Conservation (phyloP, 1,140 invertebrate genomes). For the Schlechtendalia chinensis region DNA sequence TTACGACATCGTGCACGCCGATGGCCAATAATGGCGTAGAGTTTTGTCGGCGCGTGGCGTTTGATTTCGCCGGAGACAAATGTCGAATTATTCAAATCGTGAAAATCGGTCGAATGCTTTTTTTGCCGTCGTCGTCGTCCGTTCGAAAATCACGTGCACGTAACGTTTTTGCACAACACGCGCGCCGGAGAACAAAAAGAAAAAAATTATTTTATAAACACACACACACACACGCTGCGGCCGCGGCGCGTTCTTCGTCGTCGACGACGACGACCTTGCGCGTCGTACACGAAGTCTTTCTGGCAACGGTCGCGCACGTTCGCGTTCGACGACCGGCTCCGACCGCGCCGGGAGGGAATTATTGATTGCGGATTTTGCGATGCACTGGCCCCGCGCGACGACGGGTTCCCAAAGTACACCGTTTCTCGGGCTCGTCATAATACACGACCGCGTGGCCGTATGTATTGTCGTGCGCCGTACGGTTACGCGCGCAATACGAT, state of each 20-base stretch:
- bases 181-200: constrained; percentile 10
- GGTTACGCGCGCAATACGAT: not conserved
- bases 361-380: constrained; percentile 25
- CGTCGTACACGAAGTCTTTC: constrained; percentile 15
- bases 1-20: too few species aligned
- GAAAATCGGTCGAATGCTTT: too few species aligned
- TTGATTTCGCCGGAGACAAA: too few species aligned
- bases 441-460: not conserved
- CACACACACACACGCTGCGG: not conserved
- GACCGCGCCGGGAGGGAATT: too few species aligned
- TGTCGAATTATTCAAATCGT: too few species aligned
- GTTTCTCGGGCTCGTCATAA: not conserved
- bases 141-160: not conserved
- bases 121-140: too few species aligned
- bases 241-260: not conserved
- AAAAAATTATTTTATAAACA: too few species aligned
- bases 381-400: not conserved
- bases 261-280: constrained; percentile 26
- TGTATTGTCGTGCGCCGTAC: not conserved
- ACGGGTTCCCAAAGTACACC: constrained; percentile 4
- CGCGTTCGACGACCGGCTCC: too few species aligned
- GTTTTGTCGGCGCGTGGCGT: too few species aligned
- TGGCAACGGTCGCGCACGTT: constrained; percentile 11
- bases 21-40: too few species aligned
- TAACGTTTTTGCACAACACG: too few species aligned